Conservation (phyloP, 2,113 vertebrate genomes). For the Poeciliopsis occidentalis region DNA sequence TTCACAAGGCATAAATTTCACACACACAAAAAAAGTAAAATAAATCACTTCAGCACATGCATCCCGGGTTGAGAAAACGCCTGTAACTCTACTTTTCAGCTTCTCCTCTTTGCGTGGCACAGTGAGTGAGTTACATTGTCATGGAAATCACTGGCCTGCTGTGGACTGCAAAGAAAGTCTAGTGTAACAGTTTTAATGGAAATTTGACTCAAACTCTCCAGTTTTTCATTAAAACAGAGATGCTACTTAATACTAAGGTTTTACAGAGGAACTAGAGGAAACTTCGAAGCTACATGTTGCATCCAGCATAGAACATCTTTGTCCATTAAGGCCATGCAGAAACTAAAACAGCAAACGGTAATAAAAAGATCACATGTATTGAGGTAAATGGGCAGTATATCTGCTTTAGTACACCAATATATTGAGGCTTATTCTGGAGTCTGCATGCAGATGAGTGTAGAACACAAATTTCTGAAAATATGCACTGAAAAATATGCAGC, state of each 20-base stretch:
- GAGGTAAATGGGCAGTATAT: slow-evolving; percentile 36
- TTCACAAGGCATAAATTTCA: slow-evolving; percentile 42
- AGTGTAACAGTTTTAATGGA: slow-evolving; percentile 20
- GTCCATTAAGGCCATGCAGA: slow-evolving; percentile 60
- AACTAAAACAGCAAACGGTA: slow-evolving; percentile 39
- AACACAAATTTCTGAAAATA: slow-evolving; percentile 11
- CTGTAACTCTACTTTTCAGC: neutral
- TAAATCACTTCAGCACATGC: slow-evolving; percentile 50
- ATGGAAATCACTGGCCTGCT: slow-evolving; percentile 27
- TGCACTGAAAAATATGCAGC: slow-evolving; percentile 30
- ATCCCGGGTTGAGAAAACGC: slow-evolving; percentile 20
- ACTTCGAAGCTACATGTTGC: slow-evolving; percentile 56
- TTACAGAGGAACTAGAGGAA: slow-evolving; percentile 13
- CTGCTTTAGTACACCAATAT: slow-evolving; percentile 32
- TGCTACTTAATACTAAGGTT: slow-evolving; percentile 40
- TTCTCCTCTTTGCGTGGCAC: slow-evolving; percentile 33
- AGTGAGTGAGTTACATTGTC: slow-evolving; percentile 14
- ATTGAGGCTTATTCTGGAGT: slow-evolving; percentile 25
- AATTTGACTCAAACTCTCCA: slow-evolving; percentile 43
- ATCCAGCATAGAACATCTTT: slow-evolving; percentile 29
- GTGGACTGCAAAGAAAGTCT: slow-evolving; percentile 30
- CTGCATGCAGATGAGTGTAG: slow-evolving; percentile 43
- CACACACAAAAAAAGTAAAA: neutral
- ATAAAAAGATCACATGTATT: slow-evolving; percentile 22
- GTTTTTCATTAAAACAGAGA: slow-evolving; percentile 28